Evolutionary conservation across 2,797 vertebrate genomes (phyloP).

Genomic region (Nannoperca obscura): DNA sequence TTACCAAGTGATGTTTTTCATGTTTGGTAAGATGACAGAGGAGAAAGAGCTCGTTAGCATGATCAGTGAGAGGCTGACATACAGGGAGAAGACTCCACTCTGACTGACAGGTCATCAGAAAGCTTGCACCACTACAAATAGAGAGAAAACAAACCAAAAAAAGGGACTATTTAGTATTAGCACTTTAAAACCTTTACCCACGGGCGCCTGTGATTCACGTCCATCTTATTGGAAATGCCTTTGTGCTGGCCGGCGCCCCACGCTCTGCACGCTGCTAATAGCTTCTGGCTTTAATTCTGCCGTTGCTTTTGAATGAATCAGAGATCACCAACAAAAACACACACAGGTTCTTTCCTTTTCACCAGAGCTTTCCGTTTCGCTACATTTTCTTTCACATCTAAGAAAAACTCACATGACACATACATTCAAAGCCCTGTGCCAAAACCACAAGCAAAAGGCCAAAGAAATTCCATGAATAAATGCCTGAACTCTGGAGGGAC

Average conservation of each 20-base stretch:
- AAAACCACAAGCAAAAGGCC: slow-evolving; percentile 90
- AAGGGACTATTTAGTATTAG: slow-evolving; percentile 10
- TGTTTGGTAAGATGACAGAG: neutral
- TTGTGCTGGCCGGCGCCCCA: slow-evolving; percentile 80
- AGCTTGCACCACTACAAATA: neutral
- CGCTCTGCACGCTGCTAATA: slow-evolving; percentile 68
- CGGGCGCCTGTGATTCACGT: slow-evolving; percentile 56
- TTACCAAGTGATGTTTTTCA: neutral
- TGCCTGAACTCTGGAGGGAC: slow-evolving; percentile 83
- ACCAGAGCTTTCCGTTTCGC: slow-evolving; percentile 7
- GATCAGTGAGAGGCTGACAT: too few species aligned
- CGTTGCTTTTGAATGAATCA: slow-evolving; percentile 87
- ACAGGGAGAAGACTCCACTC: neutral
- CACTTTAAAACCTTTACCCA: slow-evolving; percentile 26
- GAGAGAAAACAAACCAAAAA: slow-evolving; percentile 24
- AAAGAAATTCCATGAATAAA: slow-evolving; percentile 87
- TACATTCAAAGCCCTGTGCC: slow-evolving; percentile 78
- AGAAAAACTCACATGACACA: slow-evolving; percentile 38
- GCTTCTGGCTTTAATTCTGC: slow-evolving; percentile 89
- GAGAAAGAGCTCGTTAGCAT: neutral
- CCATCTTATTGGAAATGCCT: slow-evolving; percentile 75
- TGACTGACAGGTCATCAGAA: slow-evolving; percentile 37
- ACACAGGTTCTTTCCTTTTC: slow-evolving; percentile 38
- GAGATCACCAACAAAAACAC: slow-evolving; percentile 84
- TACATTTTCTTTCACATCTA: neutral